These are phyloP conservation scores for Gymnorhina tibicen DNA, from an alignment of 2,113 vertebrate species.

Conservation along the genomic window DNA sequence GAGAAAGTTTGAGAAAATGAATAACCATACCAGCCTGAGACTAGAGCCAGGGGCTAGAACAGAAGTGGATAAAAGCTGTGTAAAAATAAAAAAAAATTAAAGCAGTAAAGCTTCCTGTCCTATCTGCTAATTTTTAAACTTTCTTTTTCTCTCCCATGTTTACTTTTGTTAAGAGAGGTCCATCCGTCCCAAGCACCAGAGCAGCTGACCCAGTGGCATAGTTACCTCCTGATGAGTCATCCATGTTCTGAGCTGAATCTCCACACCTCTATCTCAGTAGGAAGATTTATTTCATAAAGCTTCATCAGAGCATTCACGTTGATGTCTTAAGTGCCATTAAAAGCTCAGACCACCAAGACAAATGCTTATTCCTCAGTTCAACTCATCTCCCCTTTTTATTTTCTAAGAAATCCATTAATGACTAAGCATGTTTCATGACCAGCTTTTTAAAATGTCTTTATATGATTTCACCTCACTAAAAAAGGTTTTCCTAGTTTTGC, in stretches of 20 bases:
- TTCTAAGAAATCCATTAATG: neutral
- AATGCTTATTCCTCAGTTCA: neutral
- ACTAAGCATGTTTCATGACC: neutral
- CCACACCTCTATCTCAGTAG: neutral
- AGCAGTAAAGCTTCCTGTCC: neutral
- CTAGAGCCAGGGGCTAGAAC: neutral
- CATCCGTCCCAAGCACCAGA: neutral
- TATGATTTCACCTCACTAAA: neutral
- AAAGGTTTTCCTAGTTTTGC: neutral
- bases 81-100: neutral
- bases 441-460: neutral
- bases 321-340: rapidly evolving
- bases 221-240: neutral
- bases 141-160: neutral
- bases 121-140: neutral
- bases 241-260: neutral
- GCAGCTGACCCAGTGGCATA: neutral
- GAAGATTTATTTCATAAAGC: neutral
- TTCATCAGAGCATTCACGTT: neutral
- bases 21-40: neutral
- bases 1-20: slow-evolving; percentile 49
- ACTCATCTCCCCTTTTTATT: neutral
- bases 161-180: neutral
- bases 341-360: neutral
- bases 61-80: neutral